Evolutionary conservation across 30 jellyfish, hydroid and myxozoan species (phyloP).

Genomic region (Rhopilema esculentum): DNA sequence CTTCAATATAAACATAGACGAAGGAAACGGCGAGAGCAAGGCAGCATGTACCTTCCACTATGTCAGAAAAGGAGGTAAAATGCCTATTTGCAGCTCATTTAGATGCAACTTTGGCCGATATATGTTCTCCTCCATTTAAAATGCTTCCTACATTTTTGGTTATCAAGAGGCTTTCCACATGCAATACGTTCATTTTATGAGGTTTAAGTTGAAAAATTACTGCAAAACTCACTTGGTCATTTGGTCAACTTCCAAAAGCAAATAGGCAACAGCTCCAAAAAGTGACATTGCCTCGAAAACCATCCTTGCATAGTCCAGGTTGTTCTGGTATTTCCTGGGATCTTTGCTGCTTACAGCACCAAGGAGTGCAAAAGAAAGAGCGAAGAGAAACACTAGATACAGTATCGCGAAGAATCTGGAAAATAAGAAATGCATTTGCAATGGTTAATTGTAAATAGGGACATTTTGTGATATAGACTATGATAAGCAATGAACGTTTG

Average conservation of each 20-base stretch:
- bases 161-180: no score
- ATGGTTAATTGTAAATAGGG: not conserved
- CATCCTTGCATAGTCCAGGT: constrained; percentile 63
- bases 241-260: constrained; percentile 80
- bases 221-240: constrained; percentile 72
- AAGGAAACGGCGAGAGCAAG: no score
- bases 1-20: no score
- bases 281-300: constrained; percentile 73
- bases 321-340: constrained; percentile 26
- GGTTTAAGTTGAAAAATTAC: no score
- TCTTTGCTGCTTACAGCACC: constrained; percentile 47
- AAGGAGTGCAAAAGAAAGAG: constrained; percentile 72
- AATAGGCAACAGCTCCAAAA: constrained; percentile 51
- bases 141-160: no score
- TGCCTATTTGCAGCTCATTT: no score
- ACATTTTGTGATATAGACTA: not conserved
- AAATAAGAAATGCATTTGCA: constrained; percentile 5
- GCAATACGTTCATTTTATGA: no score
- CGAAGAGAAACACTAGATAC: constrained; percentile 54
- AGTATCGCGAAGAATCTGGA: constrained; percentile 56
- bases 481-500: no score
- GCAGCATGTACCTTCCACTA: no score
- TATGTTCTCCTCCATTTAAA: not conserved
- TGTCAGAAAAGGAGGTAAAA: no score
- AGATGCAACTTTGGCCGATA: no score